Conservation (phyloP, 2,113 vertebrate genomes). For the Oncorhynchus tshawytscha region DNA sequence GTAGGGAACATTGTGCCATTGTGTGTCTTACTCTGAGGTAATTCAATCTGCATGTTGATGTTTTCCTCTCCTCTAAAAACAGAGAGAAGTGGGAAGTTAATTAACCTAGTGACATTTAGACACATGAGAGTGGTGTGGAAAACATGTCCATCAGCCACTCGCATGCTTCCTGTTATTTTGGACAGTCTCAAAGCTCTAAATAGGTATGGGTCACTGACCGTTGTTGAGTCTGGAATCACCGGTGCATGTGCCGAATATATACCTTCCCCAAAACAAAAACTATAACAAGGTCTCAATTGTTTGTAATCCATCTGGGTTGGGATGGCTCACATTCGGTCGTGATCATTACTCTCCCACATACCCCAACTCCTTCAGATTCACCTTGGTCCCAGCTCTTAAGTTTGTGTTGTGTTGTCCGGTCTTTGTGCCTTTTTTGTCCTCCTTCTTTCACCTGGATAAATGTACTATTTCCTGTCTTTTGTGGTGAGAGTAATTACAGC, state of each 20-base stretch:
- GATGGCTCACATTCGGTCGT: constrained; percentile 37
- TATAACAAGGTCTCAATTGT: constrained; percentile 41
- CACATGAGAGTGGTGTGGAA: constrained; percentile 67
- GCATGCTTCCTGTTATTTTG: constrained; percentile 77
- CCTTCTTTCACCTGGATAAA: constrained; percentile 40
- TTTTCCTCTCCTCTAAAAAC: constrained; percentile 50
- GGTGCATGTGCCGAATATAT: constrained; percentile 42
- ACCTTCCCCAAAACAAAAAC: constrained; percentile 26
- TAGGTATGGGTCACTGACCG: constrained; percentile 67
- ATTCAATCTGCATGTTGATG: constrained; percentile 18
- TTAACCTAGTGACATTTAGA: constrained; percentile 62
- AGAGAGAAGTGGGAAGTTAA: constrained; percentile 41
- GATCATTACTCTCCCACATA: constrained; percentile 38
- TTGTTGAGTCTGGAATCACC: constrained; percentile 59
- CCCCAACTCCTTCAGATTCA: constrained; percentile 1
- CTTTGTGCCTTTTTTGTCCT: constrained; percentile 32
- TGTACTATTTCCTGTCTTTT: constrained; percentile 24
- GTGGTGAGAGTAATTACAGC: constrained; percentile 44
- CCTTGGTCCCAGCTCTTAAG: background rate
- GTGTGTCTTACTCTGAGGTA: constrained; percentile 22
- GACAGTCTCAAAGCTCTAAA: constrained; percentile 71
- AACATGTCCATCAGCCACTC: constrained; percentile 67
- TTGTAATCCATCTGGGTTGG: constrained; percentile 30
- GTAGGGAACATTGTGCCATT: constrained; percentile 2
- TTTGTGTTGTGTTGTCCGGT: constrained; percentile 14